These are phyloP conservation scores for Epinotia demarniana DNA, from an alignment of 2,888 invertebrate species.

Conservation along the genomic window DNA sequence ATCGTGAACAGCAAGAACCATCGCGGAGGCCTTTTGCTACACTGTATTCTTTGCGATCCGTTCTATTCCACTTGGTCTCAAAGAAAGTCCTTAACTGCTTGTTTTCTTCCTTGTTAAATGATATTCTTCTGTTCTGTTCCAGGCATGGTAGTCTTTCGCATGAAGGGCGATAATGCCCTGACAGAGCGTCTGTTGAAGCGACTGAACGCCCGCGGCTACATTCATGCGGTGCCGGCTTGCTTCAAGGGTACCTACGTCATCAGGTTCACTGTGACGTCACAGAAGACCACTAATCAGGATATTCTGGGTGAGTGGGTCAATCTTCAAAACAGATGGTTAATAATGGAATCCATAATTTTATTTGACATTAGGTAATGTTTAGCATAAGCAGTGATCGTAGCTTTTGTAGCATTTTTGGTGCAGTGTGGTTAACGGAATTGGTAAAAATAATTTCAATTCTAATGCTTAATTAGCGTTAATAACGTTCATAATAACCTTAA, in stretches of 20 bases:
- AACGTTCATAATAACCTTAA: too few species aligned
- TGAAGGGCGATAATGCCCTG: constrained; percentile 92
- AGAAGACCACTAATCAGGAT: constrained; percentile 91
- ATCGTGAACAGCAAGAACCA: too few species aligned
- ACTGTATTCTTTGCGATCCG: not conserved
- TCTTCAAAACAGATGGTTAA: too few species aligned
- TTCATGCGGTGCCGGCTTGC: constrained; percentile 98
- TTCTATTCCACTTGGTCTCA: not conserved
- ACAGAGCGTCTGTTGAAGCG: constrained; percentile 95
- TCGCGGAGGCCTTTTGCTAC: too few species aligned
- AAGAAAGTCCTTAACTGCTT: not conserved
- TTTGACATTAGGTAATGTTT: too few species aligned
- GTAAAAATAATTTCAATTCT: too few species aligned
- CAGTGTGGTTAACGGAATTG: too few species aligned
- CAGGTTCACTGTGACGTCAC: constrained; percentile 96
- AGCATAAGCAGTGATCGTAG: too few species aligned
- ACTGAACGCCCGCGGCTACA: constrained; percentile 93
- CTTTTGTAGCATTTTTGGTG: too few species aligned
- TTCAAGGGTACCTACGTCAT: constrained; percentile 96
- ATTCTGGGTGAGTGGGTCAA: constrained; percentile 82
- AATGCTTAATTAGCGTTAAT: too few species aligned
- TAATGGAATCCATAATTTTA: too few species aligned
- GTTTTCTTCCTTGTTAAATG: not conserved
- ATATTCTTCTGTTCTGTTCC: constrained; percentile 37
- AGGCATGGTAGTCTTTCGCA: constrained; percentile 95